A percentile compares a stretch with the other conserved stretches of the same genome.
These are phyloP conservation scores for Poeciliopsis turrubarensis DNA, from an alignment of 2,113 vertebrate genomes.

Conservation along the genomic window DNA sequence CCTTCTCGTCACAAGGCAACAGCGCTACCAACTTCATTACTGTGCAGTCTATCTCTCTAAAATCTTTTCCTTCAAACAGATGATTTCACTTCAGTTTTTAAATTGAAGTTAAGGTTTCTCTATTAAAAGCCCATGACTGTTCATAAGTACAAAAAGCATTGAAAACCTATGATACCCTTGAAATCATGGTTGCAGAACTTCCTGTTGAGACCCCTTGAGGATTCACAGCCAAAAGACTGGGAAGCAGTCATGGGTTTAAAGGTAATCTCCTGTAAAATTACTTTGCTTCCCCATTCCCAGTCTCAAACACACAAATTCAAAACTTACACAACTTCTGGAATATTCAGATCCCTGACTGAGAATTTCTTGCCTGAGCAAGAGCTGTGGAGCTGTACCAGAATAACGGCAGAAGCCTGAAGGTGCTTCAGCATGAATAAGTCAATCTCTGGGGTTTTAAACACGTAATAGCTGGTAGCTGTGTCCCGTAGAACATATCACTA, in stretches of 20 bases:
- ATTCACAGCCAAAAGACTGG: constrained; percentile 51
- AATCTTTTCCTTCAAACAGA: no score
- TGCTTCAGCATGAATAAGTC: constrained; percentile 47
- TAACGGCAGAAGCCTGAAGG: constrained; percentile 53
- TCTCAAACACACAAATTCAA: constrained; percentile 13
- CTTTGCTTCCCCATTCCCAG: constrained; percentile 19
- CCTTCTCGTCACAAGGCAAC: no score
- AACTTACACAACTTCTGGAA: constrained; percentile 41
- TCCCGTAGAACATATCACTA: constrained; percentile 27
- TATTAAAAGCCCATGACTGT: background rate
- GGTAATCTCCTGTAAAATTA: constrained; percentile 62
- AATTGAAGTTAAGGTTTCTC: background rate
- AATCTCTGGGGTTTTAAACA: constrained; percentile 56
- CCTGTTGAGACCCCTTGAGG: constrained; percentile 31
- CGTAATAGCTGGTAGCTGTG: constrained; percentile 28
- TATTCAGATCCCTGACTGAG: constrained; percentile 55
- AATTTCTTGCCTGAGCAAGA: constrained; percentile 54
- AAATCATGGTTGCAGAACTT: background rate
- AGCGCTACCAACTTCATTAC: no score
- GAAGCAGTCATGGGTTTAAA: constrained; percentile 63
- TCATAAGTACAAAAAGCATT: background rate
- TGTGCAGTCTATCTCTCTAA: no score
- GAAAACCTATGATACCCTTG: background rate
- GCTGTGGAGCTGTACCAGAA: constrained; percentile 49
- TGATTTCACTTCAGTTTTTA: no score